Percentiles rank a stretch among this genome's conserved stretches.
Conservation (phyloP, 2,888 invertebrate species). For the Andrena trimmerana region DNA sequence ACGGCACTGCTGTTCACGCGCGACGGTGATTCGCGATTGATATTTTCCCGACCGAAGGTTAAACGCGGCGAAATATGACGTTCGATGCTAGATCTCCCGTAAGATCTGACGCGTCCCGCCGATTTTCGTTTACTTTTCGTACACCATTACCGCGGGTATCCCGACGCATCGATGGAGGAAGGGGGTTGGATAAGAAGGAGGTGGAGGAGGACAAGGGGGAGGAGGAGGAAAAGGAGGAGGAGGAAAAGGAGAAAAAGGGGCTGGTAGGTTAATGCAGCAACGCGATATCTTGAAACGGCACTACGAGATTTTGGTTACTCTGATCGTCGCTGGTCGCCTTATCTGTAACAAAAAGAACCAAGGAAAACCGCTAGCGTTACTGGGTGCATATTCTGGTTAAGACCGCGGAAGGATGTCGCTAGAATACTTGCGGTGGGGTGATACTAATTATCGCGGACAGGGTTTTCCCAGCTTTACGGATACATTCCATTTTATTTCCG, state of each 20-base stretch:
- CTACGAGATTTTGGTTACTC: conserved; percentile 16
- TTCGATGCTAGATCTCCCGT: conserved; percentile 13
- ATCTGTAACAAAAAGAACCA: conserved; percentile 56
- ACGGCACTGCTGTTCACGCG: conserved; percentile 5
- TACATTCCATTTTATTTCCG: neutral
- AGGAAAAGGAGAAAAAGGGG: neutral
- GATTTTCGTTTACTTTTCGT: conserved; percentile 40
- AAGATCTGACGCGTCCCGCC: conserved; percentile 19
- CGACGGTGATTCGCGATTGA: conserved; percentile 4
- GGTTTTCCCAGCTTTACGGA: conserved; percentile 19
- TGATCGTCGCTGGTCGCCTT: conserved; percentile 30
- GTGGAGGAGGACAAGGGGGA: neutral
- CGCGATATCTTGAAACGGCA: conserved; percentile 17
- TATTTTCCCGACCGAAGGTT: neutral
- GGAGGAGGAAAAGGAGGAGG: neutral
- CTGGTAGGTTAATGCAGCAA: neutral
- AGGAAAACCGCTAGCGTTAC: conserved; percentile 33
- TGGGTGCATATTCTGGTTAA: neutral
- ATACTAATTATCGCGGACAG: conserved; percentile 53
- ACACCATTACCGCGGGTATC: conserved; percentile 32
- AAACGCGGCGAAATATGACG: conserved; percentile 3
- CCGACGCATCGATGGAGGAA: conserved; percentile 24
- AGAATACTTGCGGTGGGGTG: conserved; percentile 36
- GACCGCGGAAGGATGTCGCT: conserved; percentile 31
- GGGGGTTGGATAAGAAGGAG: neutral